Percentiles rank a stretch among this genome's conserved stretches.
Conservation (phyloP, 1,140 invertebrate species). For the Brachionus asplanchnoidis region DNA sequence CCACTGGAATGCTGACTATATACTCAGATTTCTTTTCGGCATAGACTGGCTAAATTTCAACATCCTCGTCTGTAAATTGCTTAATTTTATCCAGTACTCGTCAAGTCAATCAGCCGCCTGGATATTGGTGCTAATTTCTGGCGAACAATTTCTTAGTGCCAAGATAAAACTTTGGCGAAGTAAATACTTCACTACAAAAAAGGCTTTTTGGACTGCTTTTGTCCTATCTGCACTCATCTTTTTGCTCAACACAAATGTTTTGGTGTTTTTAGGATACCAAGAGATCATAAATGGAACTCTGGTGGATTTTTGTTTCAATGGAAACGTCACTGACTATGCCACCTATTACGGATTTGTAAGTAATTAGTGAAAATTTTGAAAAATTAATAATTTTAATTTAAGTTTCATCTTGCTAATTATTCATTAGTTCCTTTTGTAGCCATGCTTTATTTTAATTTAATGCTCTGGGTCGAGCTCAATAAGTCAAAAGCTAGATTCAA, state of each 20-base stretch:
- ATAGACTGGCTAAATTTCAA: constrained; percentile 16
- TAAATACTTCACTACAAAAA: not conserved
- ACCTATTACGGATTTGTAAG: constrained; percentile 9
- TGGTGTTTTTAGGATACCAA: not conserved
- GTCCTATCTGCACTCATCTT: not conserved
- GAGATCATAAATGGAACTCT: not conserved
- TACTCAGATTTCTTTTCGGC: not conserved
- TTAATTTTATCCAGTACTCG: constrained; percentile 1
- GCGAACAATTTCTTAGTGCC: not conserved
- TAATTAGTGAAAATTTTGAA: not conserved
- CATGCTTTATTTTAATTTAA: not conserved
- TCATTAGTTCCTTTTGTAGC: not conserved
- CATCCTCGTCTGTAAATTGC: not conserved
- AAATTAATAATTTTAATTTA: not conserved
- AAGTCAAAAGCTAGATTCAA: not conserved
- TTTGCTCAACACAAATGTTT: not conserved
- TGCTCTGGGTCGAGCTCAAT: not conserved
- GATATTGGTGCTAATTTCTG: not conserved
- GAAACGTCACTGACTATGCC: not conserved
- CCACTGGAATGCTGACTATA: constrained; percentile 1
- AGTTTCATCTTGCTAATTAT: constrained; percentile 17
- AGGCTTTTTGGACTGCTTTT: not conserved
- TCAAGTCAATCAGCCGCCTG: not conserved
- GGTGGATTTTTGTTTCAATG: constrained; percentile 12
- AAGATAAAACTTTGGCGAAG: not conserved